Base-by-base conservation (phyloP, 92 coral and sea anemone species). In the Zoanthus gigantus region DNA sequence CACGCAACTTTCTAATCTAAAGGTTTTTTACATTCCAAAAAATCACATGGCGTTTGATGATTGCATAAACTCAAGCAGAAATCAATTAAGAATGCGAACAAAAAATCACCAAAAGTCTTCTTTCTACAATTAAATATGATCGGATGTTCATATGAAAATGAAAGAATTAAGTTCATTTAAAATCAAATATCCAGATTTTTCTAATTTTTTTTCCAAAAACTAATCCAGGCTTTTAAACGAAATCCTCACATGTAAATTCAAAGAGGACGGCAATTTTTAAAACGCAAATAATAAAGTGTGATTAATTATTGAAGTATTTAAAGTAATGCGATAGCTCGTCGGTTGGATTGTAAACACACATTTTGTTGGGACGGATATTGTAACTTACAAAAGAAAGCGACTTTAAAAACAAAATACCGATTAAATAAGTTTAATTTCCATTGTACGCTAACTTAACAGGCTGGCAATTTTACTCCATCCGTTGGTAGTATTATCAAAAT, bases 41-140 rank as follows among this genome's bases (percentile, higher is more conserved):
- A 37, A 37, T 37, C 2, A 2, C 42, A 37, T 37, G 2, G 42
- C 42, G 42, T 37, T 37, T 37, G 42, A 37, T 37, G 42, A 37
- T 37, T 23, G 32, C 17, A 17, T 63, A 9, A 68, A 44, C 34
- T 60, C 11, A 37, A 16, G 72, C 18, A 10, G 37, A 44, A 79
- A 54, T 17, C 53, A 61, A 48, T 79, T 63, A 79, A 44, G 80
- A 50, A 37, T 79, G 63, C n/a, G n/a, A 63, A 44, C 3, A 56
- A 72, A 66, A 4, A 79, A 79, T 61, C 42, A 31, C 42, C 11
- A 12, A 2, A 37, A 4, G 42, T 37, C 42, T 37, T 37, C 10
- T 10, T 7, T 79, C 12, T 42, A 61, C 74, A 61, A 42, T 60
- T 16, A n/a, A 34, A 45, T 37, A 78, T 47, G 42, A 37, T 37